Base-by-base conservation (phyloP, 1,140 invertebrate genomes). In the Liolophura sinensis region DNA sequence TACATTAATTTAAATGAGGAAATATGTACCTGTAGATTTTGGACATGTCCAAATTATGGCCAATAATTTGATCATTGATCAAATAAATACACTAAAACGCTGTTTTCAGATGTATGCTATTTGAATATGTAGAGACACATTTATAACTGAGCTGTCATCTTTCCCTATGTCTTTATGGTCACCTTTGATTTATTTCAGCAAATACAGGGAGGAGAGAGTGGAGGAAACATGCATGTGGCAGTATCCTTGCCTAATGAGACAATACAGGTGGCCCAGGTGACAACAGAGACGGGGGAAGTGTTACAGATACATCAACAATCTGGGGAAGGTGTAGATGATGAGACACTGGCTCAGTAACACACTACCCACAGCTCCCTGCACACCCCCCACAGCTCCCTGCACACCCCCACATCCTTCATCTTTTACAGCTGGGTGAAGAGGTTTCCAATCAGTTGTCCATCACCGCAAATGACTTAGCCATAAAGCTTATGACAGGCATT, bases 251-350 rank as follows among this genome's bases (percentile, higher is more conserved):
- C 64, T 18, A 61, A 69, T 31, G 66, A 72, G 3, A 62, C 49
- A 54, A 54, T 78, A 46, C 78, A 78, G 18, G 73, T 80, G 22
- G 71, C 73, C 27, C 75, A 74, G 27, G 72, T 80, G 59, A 78
- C 74, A 51, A 77, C 78, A 70, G 76, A 78, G n/a, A 68, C 65
- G 48, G 78, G 78, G 22, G 78, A 80, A 46, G 68, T 78, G 20
- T 57, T 78, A 50, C 77, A 78, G 20, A 74, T 78, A 14, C 73
- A 63, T 20, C 67, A 72, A 9, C 31, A 40, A 9, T 40, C 31
- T 40, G 31, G 31, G 3, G 31, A 40, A 3, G 9, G 31, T 40
- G 31, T 40, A 40, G 31, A 40, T 40, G 31, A 40, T 40, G 31
- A 40, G 31, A 40, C 31, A 40, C 31, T 40, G 31, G 31, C 31